Conservation (phyloP, 92 coral and sea anemone species). For the Phymanthus crucifer region DNA sequence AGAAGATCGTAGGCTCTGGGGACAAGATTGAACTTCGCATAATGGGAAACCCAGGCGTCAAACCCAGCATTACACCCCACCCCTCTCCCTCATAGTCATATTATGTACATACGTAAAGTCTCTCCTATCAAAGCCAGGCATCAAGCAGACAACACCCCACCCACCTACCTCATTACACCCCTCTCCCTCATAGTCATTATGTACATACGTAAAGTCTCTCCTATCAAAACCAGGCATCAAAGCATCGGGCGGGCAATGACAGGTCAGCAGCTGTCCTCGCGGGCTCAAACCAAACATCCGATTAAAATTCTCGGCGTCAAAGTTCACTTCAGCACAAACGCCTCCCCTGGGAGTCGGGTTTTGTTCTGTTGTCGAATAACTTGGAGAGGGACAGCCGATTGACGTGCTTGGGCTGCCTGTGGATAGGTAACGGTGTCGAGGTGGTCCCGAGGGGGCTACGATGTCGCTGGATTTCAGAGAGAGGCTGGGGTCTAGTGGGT, state of each 20-base stretch:
- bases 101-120: too few species aligned
- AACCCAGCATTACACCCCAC: too few species aligned
- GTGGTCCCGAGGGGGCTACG: constrained; percentile 22
- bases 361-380: constrained; percentile 35
- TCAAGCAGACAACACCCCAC: too few species aligned
- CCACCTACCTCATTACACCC: background rate
- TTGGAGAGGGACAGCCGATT: constrained; percentile 58
- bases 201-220: constrained; percentile 80
- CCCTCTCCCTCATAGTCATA: too few species aligned
- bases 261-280: constrained; percentile 68
- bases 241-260: constrained; percentile 95
- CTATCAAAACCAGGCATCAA: constrained; percentile 88
- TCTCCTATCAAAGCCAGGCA: too few species aligned
- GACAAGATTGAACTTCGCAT: too few species aligned
- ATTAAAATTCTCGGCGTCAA: constrained; percentile 62
- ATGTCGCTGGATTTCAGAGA: constrained; percentile 34
- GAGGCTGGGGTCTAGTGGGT: constrained; percentile 44
- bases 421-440: constrained; percentile 54
- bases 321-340: constrained; percentile 37
- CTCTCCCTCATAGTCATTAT: background rate
- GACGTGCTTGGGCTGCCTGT: constrained; percentile 61
- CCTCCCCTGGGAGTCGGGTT: constrained; percentile 53
- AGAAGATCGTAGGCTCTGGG: too few species aligned
- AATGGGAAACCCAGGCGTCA: too few species aligned
- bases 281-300: constrained; percentile 71